Percentiles rank a stretch among this genome's conserved stretches.
phyloP scores from a whole-genome alignment of 2,797 vertebrate genomes.

The Apogon hyalosoma region DNA sequence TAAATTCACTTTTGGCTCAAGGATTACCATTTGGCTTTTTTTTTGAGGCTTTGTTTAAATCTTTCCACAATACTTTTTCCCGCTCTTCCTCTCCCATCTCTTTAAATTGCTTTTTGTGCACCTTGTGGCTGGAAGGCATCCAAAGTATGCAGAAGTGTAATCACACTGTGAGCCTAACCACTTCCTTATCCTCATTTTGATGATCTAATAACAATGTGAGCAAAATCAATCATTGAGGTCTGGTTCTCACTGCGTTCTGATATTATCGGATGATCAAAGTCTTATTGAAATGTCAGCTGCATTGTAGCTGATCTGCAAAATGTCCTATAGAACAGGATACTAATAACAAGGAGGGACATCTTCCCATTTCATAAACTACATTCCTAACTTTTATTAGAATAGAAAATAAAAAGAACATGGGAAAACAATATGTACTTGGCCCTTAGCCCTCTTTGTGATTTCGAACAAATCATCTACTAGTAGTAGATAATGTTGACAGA shows the following conservation, averaged over 20 bases:
- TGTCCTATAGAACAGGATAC: conserved; percentile 6
- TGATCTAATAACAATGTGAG: conserved; percentile 68
- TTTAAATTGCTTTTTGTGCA: conserved; percentile 67
- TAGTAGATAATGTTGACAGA: conserved; percentile 60
- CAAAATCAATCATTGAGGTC: conserved; percentile 69
- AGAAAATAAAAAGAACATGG: conserved; percentile 35
- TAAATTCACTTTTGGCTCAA: conserved; percentile 46
- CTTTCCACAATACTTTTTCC: conserved; percentile 59
- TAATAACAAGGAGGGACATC: conserved; percentile 18
- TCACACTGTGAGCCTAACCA: conserved; percentile 65
- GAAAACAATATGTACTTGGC: conserved; percentile 45
- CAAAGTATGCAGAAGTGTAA: conserved; percentile 74
- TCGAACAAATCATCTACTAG: conserved; percentile 29
- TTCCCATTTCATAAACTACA: conserved; percentile 17
- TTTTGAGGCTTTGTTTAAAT: conserved; percentile 61
- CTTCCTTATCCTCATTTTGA: conserved; percentile 69
- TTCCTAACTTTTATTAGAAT: conserved; percentile 42
- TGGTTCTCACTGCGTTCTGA: conserved; percentile 37
- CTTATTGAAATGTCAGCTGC: conserved; percentile 31
- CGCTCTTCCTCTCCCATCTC: conserved; percentile 52
- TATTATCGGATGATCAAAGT: conserved; percentile 48
- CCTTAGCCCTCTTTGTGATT: conserved; percentile 19
- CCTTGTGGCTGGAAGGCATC: conserved; percentile 72
- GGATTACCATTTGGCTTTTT: conserved; percentile 48
- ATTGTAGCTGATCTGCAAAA: conserved; percentile 29